phyloP scores from a whole-genome alignment of 2,113 vertebrate species.

The Philantomba maxwellii region DNA sequence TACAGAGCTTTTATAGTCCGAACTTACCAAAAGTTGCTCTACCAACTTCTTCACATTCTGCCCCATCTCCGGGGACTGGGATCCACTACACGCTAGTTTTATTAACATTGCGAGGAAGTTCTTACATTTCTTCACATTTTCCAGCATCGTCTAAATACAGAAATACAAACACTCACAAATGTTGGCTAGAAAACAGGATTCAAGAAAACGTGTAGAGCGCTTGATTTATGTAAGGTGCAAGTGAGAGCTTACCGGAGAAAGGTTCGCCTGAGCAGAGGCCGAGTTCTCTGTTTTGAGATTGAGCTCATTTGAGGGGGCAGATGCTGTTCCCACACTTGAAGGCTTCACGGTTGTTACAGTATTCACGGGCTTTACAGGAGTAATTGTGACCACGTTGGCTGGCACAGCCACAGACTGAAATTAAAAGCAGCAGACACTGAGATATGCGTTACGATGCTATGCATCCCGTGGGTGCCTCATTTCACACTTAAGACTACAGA shows the following conservation, averaged over 20 bases:
- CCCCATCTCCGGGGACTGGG: constrained; percentile 88
- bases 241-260: constrained; percentile 76
- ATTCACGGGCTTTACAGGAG: constrained; percentile 72
- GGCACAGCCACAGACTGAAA: constrained; percentile 77
- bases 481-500: not conserved
- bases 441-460: not conserved
- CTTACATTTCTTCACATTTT: constrained; percentile 98
- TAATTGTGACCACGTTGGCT: constrained; percentile 69
- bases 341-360: constrained; percentile 75
- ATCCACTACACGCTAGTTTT: constrained; percentile 91
- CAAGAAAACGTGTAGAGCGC: not conserved
- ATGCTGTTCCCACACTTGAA: constrained; percentile 67
- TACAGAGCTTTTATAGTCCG: not conserved
- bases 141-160: constrained; percentile 83
- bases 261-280: constrained; percentile 65
- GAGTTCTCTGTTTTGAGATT: constrained; percentile 72
- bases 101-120: constrained; percentile 95
- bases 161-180: constrained; percentile 66
- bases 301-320: constrained; percentile 48
- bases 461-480: not conserved
- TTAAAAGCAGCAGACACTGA: constrained; percentile 44
- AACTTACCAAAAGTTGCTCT: constrained; percentile 88
- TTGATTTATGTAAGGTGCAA: constrained; percentile 26
- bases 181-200: constrained; percentile 35
- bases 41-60: constrained; percentile 91